phyloP scores from a whole-genome alignment of 2,797 vertebrate species.

The Selene dorsalis region DNA sequence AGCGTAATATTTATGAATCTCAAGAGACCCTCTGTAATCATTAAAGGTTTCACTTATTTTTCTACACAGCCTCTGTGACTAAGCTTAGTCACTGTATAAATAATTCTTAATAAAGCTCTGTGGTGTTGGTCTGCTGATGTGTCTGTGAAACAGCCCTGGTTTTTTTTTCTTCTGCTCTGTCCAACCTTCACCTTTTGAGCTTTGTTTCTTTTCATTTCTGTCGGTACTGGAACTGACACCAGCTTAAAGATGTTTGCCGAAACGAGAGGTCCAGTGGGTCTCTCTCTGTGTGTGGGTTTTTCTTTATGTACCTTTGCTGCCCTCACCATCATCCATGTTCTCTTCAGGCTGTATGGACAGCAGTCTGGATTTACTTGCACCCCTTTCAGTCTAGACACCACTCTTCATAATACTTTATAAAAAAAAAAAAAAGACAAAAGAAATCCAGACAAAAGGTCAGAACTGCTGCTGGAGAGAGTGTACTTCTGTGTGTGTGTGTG shows the following conservation, averaged over 20 bases:
- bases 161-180: conserved; percentile 1
- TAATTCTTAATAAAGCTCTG: conserved; percentile 13
- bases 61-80: neutral
- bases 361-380: conserved; percentile 22
- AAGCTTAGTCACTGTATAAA: conserved; percentile 1
- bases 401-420: conserved; percentile 11
- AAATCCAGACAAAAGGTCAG: conserved; percentile 19
- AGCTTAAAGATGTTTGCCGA: conserved; percentile 29
- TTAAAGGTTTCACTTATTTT: conserved; percentile 17
- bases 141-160: neutral
- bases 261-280: conserved; percentile 5
- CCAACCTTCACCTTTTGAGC: neutral
- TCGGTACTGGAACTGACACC: neutral
- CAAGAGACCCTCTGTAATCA: neutral
- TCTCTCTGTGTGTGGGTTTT: conserved; percentile 5
- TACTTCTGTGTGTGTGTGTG: conserved; percentile 31
- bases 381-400: conserved; percentile 58
- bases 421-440: conserved; percentile 28
- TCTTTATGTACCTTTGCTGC: neutral
- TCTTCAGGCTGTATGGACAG: conserved; percentile 42
- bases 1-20: neutral
- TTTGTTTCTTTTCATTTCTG: conserved; percentile 28
- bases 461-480: conserved; percentile 22
- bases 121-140: conserved; percentile 9
- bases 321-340: conserved; percentile 2